phyloP scores from a whole-genome alignment of 1,140 invertebrate genomes.

The Sinonovacula constricta region DNA sequence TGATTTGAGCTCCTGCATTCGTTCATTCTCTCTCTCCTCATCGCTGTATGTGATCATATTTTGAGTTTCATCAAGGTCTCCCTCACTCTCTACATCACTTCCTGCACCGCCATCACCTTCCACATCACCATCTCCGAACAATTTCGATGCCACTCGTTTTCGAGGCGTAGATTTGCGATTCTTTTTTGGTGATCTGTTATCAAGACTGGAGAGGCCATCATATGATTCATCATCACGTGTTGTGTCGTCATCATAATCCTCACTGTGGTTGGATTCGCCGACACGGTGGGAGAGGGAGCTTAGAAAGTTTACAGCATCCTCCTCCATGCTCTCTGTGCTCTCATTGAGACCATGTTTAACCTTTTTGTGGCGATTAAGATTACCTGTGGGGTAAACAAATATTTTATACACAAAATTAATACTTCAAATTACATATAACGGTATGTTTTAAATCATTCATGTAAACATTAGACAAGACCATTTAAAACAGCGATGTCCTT shows the following conservation, averaged over 20 bases:
- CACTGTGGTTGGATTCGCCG: conserved; percentile 46
- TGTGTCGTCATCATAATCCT: conserved; percentile 14
- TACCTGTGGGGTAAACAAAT: conserved; percentile 70
- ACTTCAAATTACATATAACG: too few species aligned
- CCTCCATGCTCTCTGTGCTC: conserved; percentile 71
- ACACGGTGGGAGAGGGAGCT: conserved; percentile 64
- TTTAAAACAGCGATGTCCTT: too few species aligned
- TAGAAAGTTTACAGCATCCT: conserved; percentile 71
- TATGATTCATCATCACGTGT: conserved; percentile 19
- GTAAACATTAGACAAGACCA: too few species aligned
- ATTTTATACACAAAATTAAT: too few species aligned
- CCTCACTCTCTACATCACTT: not conserved
- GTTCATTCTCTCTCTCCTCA: conserved; percentile 35
- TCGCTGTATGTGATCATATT: conserved; percentile 17
- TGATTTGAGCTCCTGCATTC: conserved; percentile 15
- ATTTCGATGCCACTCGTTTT: conserved; percentile 29
- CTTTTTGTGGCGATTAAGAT: conserved; percentile 75
- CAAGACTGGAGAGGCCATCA: conserved; percentile 39
- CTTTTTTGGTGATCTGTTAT: conserved; percentile 54
- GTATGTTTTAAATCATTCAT: too few species aligned
- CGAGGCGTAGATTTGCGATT: conserved; percentile 59
- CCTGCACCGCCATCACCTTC: conserved; percentile 6
- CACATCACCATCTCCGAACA: not conserved
- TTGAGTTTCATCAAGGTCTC: conserved; percentile 24
- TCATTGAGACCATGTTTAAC: conserved; percentile 75